Percentiles rank a stretch among this genome's conserved stretches.
phyloP scores from a whole-genome alignment of 2,888 invertebrate genomes.

The Linyphia triangularis region DNA sequence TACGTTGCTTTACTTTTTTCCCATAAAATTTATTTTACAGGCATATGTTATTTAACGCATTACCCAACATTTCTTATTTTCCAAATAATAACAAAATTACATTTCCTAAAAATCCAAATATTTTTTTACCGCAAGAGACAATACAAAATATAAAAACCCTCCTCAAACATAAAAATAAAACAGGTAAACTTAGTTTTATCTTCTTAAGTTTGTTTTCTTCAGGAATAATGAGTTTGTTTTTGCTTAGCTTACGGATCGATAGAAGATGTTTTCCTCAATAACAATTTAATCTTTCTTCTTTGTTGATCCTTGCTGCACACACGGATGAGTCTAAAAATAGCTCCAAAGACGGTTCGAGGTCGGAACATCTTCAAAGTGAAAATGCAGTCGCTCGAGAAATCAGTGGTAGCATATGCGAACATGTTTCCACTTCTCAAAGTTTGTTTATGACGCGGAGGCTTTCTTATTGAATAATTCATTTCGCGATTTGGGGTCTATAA shows the following conservation, averaged over 20 bases:
- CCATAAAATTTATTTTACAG: too few relatives aligned
- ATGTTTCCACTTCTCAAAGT: neutral
- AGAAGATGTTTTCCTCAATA: constrained; percentile 10
- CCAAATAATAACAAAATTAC: neutral
- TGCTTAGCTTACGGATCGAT: neutral
- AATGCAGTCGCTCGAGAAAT: constrained; percentile 18
- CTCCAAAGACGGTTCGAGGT: constrained; percentile 25
- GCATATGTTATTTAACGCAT: too few relatives aligned
- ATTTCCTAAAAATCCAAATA: neutral
- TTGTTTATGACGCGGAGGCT: constrained; percentile 8
- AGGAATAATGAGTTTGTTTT: neutral
- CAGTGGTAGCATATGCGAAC: neutral
- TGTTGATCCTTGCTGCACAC: neutral
- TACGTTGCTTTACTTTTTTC: too few relatives aligned
- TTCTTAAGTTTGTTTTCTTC: neutral
- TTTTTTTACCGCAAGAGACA: too few relatives aligned
- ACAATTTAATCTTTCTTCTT: neutral
- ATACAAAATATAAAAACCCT: neutral
- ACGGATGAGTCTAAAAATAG: constrained; percentile 11
- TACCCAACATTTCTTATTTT: neutral
- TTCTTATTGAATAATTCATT: constrained; percentile 44
- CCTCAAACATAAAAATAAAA: neutral
- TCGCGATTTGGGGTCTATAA: neutral
- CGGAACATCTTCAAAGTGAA: constrained; percentile 2
- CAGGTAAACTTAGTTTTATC: neutral